Evolutionary conservation across 2,797 vertebrate species (phyloP).

Genomic region (Anniella stebbinsi): DNA sequence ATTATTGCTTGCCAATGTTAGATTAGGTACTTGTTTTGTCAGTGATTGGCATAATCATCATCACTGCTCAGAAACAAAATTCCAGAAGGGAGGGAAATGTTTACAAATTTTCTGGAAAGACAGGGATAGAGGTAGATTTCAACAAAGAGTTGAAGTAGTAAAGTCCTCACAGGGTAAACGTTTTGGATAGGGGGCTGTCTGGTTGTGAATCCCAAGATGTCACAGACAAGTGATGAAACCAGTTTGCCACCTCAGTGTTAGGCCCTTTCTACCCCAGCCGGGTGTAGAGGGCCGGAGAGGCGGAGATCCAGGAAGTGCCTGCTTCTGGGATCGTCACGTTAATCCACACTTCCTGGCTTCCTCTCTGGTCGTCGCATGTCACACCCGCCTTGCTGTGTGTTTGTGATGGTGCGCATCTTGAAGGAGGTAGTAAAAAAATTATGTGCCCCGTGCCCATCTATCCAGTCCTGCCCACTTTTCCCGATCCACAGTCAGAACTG

Average conservation of each 20-base stretch:
- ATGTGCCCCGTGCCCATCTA: too few relatives aligned
- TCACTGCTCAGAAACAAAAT: not conserved
- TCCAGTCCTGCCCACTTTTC: too few relatives aligned
- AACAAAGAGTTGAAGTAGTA: not conserved
- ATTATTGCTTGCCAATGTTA: not conserved
- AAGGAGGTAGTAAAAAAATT: too few relatives aligned
- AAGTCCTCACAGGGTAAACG: not conserved
- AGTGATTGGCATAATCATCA: not conserved
- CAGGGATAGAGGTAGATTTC: not conserved
- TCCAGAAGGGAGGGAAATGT: not conserved
- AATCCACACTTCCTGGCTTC: too few relatives aligned
- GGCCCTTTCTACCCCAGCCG: too few relatives aligned
- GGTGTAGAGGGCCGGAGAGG: too few relatives aligned
- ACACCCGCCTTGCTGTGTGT: too few relatives aligned
- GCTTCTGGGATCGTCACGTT: too few relatives aligned
- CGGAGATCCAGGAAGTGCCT: too few relatives aligned
- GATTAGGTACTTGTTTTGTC: not conserved
- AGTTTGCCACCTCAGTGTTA: not conserved
- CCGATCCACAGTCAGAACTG: too few relatives aligned
- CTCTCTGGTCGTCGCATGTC: too few relatives aligned
- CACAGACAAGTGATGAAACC: not conserved
- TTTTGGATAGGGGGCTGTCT: not conserved
- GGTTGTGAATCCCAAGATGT: not conserved
- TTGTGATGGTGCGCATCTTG: too few relatives aligned
- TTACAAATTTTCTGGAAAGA: not conserved